These are phyloP conservation scores for Geotrupes spiniger DNA, from an alignment of 2,888 invertebrate genomes.

Conservation along the genomic window DNA sequence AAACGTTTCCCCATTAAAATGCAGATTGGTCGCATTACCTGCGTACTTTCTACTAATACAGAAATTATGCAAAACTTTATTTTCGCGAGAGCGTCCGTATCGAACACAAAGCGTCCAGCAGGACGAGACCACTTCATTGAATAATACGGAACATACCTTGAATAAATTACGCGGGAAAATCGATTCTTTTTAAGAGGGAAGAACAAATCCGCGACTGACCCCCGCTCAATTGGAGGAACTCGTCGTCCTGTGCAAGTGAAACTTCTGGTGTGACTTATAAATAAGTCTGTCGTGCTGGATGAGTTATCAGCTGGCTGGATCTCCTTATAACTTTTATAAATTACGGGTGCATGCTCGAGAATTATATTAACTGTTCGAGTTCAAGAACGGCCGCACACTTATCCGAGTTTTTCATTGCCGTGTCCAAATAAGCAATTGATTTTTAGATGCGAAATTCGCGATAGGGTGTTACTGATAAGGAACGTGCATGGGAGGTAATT, in stretches of 20 bases:
- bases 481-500: neutral
- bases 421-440: neutral
- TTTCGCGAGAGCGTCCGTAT: neutral
- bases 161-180: constrained; percentile 18
- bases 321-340: constrained; percentile 15
- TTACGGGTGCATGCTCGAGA: constrained; percentile 18
- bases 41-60: constrained; percentile 1
- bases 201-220: neutral
- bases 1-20: neutral
- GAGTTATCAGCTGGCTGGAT: neutral
- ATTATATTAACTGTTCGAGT: constrained; percentile 10
- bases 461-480: neutral
- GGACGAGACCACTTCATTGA: constrained; percentile 11
- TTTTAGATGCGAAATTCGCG: neutral
- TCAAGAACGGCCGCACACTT: constrained; percentile 1
- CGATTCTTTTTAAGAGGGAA: constrained; percentile 13
- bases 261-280: neutral
- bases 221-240: neutral
- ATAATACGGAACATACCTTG: constrained; percentile 12
- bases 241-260: neutral
- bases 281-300: neutral
- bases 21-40: neutral
- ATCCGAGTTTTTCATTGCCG: neutral
- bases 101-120: neutral
- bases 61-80: constrained; percentile 8